Percentiles rank a stretch among this genome's conserved stretches.
Conservation (phyloP, 1,140 invertebrate species). For the Helicoverpa armigera region DNA sequence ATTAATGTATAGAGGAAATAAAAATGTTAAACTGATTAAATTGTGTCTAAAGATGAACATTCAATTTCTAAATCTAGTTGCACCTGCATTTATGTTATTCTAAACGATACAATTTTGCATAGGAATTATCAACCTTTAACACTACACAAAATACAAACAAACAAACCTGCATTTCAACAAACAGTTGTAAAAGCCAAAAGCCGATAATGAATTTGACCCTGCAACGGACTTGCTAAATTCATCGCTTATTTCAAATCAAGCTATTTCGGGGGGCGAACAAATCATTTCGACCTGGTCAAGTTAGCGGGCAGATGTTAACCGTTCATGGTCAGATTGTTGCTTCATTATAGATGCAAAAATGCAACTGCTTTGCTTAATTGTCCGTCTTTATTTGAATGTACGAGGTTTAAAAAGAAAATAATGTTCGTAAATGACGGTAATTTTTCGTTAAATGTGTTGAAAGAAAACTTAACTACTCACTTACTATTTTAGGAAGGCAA, state of each 20-base stretch:
- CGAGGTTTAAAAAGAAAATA: background rate
- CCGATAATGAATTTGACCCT: constrained; percentile 12
- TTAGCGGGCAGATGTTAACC: constrained; percentile 21
- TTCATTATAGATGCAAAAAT: constrained; percentile 1
- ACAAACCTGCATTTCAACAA: background rate
- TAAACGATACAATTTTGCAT: too few species aligned
- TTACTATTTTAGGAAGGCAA: background rate
- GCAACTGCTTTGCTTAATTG: constrained; percentile 3
- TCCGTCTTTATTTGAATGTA: background rate
- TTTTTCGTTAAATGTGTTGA: background rate
- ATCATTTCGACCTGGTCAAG: constrained; percentile 7
- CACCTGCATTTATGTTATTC: too few species aligned
- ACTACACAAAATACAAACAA: too few species aligned
- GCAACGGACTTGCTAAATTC: background rate
- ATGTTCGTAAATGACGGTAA: too few species aligned
- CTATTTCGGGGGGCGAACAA: constrained; percentile 1
- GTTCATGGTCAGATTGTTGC: constrained; percentile 15
- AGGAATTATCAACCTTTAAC: too few species aligned
- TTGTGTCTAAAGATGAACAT: too few species aligned
- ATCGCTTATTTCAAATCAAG: constrained; percentile 5
- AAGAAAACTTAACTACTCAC: background rate
- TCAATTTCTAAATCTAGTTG: too few species aligned
- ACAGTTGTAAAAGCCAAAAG: constrained; percentile 11
- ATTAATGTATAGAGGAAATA: too few species aligned
- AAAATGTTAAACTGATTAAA: too few species aligned